Percentiles rank a stretch among this genome's conserved stretches.
phyloP scores from a whole-genome alignment of 2,888 invertebrate species.

The Cephus runcator region DNA sequence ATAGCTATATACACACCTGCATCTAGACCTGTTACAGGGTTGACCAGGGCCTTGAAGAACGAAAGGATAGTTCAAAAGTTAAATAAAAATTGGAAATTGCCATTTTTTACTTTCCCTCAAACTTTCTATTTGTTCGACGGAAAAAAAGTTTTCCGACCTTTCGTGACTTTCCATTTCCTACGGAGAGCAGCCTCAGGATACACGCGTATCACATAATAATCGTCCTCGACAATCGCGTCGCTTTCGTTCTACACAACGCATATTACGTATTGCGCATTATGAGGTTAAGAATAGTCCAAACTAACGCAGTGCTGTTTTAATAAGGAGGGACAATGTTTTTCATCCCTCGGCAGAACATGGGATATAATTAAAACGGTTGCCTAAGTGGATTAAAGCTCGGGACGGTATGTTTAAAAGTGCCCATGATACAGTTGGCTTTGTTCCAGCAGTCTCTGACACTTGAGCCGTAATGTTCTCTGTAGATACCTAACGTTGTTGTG shows the following conservation, averaged over 20 bases:
- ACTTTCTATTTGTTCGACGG: conserved; percentile 8
- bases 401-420: conserved; percentile 13
- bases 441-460: conserved; percentile 8
- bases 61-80: conserved; percentile 49
- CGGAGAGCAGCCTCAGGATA: too few species aligned
- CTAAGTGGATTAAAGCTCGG: conserved; percentile 17
- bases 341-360: background rate
- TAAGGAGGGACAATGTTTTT: background rate
- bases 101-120: conserved; percentile 38
- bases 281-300: background rate
- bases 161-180: too few species aligned
- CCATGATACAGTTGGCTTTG: conserved; percentile 15
- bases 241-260: too few species aligned
- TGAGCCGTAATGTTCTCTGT: background rate
- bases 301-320: background rate
- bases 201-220: too few species aligned
- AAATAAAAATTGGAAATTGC: conserved; percentile 52
- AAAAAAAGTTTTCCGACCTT: background rate
- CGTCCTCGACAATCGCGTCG: too few species aligned
- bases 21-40: background rate
- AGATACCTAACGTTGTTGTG: background rate
- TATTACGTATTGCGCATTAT: background rate
- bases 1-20: too few species aligned
- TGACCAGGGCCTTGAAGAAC: background rate
- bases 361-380: conserved; percentile 9